These are phyloP conservation scores for Murina feae DNA, from an alignment of 2,113 vertebrate species.

Conservation along the genomic window DNA sequence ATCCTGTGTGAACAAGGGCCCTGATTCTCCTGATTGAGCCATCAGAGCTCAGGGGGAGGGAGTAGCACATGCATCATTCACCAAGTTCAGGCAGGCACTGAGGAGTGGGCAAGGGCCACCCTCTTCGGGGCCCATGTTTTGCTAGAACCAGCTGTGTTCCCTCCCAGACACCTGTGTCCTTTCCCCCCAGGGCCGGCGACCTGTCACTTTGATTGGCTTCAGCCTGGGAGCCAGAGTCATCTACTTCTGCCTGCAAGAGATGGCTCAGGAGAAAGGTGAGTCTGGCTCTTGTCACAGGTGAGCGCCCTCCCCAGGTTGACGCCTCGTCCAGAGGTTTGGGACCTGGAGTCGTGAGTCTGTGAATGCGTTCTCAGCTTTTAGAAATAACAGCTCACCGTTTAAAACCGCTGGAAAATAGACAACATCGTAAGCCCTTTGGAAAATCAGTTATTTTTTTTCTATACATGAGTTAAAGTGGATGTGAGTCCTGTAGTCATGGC, in stretches of 20 bases:
- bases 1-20: background rate
- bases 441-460: background rate
- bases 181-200: conserved; percentile 87
- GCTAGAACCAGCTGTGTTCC: background rate
- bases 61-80: fast-evolving
- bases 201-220: conserved; percentile 95
- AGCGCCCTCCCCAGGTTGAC: background rate
- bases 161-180: conserved; percentile 2
- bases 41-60: background rate
- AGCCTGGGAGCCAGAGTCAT: conserved; percentile 97
- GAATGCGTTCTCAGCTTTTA: background rate
- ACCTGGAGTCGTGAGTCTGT: fast-evolving
- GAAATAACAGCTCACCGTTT: background rate
- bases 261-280: conserved; percentile 93
- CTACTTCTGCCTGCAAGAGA: conserved; percentile 97
- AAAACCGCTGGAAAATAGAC: background rate
- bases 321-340: background rate
- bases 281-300: background rate
- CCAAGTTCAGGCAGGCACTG: fast-evolving
- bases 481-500: fast-evolving
- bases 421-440: background rate
- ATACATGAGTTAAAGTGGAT: background rate
- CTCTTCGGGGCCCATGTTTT: background rate
- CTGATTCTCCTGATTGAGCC: background rate
- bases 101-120: fast-evolving